Evolutionary conservation across 2,113 vertebrate genomes (phyloP).

Genomic region (Syngnathus floridae): DNA sequence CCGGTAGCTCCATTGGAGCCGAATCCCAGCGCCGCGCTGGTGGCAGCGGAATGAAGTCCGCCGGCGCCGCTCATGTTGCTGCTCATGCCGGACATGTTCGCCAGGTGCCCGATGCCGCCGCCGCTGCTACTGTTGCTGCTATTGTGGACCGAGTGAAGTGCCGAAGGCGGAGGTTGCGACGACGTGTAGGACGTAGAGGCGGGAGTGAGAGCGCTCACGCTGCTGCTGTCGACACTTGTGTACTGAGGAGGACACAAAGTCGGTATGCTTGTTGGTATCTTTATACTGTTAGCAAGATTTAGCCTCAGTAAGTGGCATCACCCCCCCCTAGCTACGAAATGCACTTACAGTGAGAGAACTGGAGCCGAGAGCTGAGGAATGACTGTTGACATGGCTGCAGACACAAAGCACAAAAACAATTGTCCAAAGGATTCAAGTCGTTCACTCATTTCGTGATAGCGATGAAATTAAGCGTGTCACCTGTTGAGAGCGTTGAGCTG

Average conservation of each 20-base stretch:
- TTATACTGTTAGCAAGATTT: not conserved
- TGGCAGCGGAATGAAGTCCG: slow-evolving; percentile 69
- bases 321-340: too few species aligned
- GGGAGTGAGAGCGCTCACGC: slow-evolving; percentile 71
- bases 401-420: slow-evolving; percentile 56
- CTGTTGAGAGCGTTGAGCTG: slow-evolving; percentile 80
- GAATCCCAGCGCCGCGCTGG: slow-evolving; percentile 74
- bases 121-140: slow-evolving; percentile 67
- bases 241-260: slow-evolving; percentile 65
- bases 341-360: slow-evolving; percentile 78
- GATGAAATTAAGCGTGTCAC: slow-evolving; percentile 50
- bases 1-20: slow-evolving; percentile 74
- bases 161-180: slow-evolving; percentile 59
- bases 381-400: slow-evolving; percentile 76
- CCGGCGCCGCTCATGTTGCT: slow-evolving; percentile 51
- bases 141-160: slow-evolving; percentile 61
- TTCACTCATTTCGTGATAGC: not conserved
- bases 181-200: slow-evolving; percentile 75
- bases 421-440: not conserved
- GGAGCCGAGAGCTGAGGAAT: slow-evolving; percentile 78
- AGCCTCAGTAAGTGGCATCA: too few species aligned
- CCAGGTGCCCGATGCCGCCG: slow-evolving; percentile 51
- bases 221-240: slow-evolving; percentile 74
- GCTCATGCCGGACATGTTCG: slow-evolving; percentile 52
- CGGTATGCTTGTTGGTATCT: not conserved